A percentile compares a stretch with the other conserved stretches of the same genome.
Evolutionary conservation across 92 coral and sea anemone genomes (phyloP).

Genomic region (Parazoanthus darwini): DNA sequence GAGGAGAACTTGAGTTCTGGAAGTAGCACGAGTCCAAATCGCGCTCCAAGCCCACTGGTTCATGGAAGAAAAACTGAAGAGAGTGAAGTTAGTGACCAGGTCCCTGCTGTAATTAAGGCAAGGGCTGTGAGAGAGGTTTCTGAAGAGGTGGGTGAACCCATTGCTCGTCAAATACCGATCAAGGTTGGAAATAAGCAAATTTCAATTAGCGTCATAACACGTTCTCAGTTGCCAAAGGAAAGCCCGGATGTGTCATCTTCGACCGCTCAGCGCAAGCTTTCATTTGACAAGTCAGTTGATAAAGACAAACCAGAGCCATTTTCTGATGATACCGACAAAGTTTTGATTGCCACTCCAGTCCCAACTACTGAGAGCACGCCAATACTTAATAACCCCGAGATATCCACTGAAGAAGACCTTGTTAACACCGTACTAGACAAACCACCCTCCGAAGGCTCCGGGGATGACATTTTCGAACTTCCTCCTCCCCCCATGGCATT

Average conservation of each 20-base stretch:
- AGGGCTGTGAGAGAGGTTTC: background rate
- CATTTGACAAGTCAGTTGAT: constrained; percentile 4
- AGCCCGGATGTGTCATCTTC: background rate
- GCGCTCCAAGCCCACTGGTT: constrained; percentile 32
- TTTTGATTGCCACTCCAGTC: constrained; percentile 18
- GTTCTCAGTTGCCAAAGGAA: constrained; percentile 1
- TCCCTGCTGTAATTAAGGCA: background rate
- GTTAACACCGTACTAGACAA: background rate
- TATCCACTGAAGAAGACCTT: background rate
- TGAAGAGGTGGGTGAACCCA: background rate
- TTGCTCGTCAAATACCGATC: constrained; percentile 39
- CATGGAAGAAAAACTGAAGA: background rate
- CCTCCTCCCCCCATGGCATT: constrained; percentile 79
- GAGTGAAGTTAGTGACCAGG: background rate
- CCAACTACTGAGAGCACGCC: background rate
- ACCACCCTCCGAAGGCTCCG: constrained; percentile 3
- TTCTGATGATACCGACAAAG: background rate
- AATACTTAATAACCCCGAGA: background rate
- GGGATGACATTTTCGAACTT: constrained; percentile 32
- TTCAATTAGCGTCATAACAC: constrained; percentile 35
- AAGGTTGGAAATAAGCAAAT: constrained; percentile 35
- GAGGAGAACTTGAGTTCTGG: constrained; percentile 68
- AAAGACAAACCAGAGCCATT: background rate
- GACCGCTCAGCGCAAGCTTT: constrained; percentile 1
- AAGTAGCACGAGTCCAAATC: constrained; percentile 29